A percentile compares a stretch with the other conserved stretches of the same genome.
Evolutionary conservation across 1,140 invertebrate genomes (phyloP).

Genomic region (Drosophila subobscura): DNA sequence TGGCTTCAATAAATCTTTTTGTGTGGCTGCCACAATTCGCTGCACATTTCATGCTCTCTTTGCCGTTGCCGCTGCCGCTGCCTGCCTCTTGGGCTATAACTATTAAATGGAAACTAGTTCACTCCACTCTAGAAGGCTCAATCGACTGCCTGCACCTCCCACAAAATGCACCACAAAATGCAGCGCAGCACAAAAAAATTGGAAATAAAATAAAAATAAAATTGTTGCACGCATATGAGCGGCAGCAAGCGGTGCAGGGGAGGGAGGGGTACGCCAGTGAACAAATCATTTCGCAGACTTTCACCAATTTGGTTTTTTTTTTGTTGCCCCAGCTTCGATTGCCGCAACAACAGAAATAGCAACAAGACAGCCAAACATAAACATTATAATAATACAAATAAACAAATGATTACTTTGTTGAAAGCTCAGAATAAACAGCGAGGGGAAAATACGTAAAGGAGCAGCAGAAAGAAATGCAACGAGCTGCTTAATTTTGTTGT

Average conservation of each 20-base stretch:
- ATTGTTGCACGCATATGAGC: conserved; percentile 68
- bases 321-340: conserved; percentile 52
- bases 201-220: conserved; percentile 48
- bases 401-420: conserved; percentile 34
- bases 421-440: conserved; percentile 23
- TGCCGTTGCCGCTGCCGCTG: conserved; percentile 35
- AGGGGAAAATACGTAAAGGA: not conserved
- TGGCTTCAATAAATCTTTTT: conserved; percentile 75
- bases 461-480: conserved; percentile 2
- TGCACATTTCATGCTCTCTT: conserved; percentile 82
- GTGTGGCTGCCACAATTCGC: conserved; percentile 75
- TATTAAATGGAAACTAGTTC: conserved; percentile 78
- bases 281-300: conserved; percentile 58
- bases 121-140: conserved; percentile 71
- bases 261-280: not conserved
- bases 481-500: conserved; percentile 9
- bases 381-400: conserved; percentile 26
- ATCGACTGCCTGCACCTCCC: conserved; percentile 66
- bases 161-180: conserved; percentile 24
- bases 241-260: conserved; percentile 4
- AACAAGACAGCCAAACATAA: conserved; percentile 1
- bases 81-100: conserved; percentile 52
- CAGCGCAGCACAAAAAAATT: conserved; percentile 19
- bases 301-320: conserved; percentile 59
- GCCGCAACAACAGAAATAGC: conserved; percentile 39